Evolutionary conservation across 2,797 vertebrate species (phyloP).

Genomic region (Fringilla coelebs): DNA sequence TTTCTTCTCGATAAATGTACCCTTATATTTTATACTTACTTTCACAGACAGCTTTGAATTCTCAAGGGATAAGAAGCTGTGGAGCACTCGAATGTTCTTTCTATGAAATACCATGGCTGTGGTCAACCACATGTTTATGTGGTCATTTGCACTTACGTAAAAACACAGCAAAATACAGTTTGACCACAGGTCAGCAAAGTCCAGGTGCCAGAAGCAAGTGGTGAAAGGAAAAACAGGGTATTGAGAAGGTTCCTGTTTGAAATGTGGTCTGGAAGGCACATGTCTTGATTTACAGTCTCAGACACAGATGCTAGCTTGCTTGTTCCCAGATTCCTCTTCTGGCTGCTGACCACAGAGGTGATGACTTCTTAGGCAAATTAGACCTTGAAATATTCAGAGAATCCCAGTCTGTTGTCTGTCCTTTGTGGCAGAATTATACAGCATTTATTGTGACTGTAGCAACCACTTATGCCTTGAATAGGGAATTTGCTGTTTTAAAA

Average conservation of each 20-base stretch:
- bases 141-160: background rate
- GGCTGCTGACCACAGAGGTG: background rate
- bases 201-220: background rate
- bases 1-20: background rate
- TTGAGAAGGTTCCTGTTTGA: background rate
- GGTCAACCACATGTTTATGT: background rate
- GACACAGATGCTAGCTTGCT: rapidly evolving
- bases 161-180: background rate
- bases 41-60: background rate
- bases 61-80: background rate
- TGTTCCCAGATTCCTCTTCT: background rate
- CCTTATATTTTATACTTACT: background rate
- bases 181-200: background rate
- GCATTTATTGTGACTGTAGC: background rate
- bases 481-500: background rate
- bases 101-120: background rate
- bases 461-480: background rate
- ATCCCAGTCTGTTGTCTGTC: background rate
- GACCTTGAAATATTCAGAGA: background rate
- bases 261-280: background rate
- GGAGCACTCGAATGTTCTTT: background rate
- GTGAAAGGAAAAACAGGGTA: background rate
- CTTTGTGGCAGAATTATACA: background rate
- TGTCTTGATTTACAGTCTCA: background rate
- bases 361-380: background rate